phyloP scores from a whole-genome alignment of 2,888 invertebrate species.

The Nomada ferruginata region DNA sequence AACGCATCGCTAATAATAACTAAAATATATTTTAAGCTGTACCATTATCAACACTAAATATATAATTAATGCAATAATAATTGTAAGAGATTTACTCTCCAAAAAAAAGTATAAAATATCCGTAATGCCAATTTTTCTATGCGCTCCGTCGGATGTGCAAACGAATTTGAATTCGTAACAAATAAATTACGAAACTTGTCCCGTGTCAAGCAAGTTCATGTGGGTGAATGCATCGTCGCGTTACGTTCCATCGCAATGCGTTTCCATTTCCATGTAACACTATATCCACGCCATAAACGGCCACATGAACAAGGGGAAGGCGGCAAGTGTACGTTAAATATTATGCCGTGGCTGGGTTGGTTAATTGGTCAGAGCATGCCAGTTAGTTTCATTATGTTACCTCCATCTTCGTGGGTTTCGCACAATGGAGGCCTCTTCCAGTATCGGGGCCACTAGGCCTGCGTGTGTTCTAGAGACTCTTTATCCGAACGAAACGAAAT shows the following conservation, averaged over 20 bases:
- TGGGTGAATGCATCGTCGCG: constrained; percentile 11
- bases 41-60: too few species aligned
- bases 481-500: constrained; percentile 39
- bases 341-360: constrained; percentile 75
- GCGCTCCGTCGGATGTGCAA: too few species aligned
- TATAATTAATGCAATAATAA: too few species aligned
- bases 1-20: too few species aligned
- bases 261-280: constrained; percentile 75
- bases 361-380: constrained; percentile 81
- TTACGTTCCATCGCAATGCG: constrained; percentile 46
- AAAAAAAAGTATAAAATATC: too few species aligned
- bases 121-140: too few species aligned
- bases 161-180: neutral
- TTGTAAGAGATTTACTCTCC: too few species aligned
- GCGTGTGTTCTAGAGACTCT: constrained; percentile 36
- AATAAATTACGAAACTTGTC: neutral
- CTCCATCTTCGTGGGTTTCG: constrained; percentile 80
- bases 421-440: constrained; percentile 75
- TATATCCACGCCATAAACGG: constrained; percentile 62
- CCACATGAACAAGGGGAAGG: constrained; percentile 61
- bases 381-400: constrained; percentile 82
- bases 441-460: constrained; percentile 76
- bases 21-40: too few species aligned
- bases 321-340: constrained; percentile 74
- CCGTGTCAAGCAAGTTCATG: neutral